Evolutionary conservation across 2,797 vertebrate species (phyloP).

Genomic region (Zalophus californianus): DNA sequence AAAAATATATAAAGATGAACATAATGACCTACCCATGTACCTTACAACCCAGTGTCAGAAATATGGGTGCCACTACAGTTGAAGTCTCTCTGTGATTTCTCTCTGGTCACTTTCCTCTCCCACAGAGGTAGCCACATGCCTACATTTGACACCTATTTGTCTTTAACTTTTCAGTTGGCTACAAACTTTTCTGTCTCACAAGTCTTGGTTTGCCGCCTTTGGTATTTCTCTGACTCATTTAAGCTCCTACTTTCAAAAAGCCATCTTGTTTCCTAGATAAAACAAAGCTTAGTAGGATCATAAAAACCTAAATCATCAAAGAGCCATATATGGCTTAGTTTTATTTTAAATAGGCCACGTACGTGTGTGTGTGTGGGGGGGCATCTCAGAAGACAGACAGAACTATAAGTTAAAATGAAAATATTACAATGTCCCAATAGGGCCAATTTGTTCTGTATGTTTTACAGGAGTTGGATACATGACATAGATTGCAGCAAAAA

Average conservation of each 20-base stretch:
- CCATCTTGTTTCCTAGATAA: not conserved
- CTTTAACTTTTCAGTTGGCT: constrained; percentile 13
- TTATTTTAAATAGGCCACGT: not conserved
- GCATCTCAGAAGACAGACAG: not conserved
- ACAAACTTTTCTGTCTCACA: not conserved
- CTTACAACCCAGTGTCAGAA: not conserved
- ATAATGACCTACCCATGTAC: too few species aligned
- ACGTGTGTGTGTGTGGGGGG: not conserved
- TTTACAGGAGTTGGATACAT: constrained; percentile 1
- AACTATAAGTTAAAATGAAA: constrained; percentile 28
- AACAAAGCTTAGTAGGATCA: constrained; percentile 24
- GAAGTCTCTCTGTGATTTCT: not conserved
- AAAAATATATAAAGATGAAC: not conserved
- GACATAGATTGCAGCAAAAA: not conserved
- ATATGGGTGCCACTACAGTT: fast-evolving
- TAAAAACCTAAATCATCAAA: constrained; percentile 30
- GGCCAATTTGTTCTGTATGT: not conserved
- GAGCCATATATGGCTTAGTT: not conserved
- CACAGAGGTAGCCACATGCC: not conserved
- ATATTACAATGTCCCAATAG: not conserved
- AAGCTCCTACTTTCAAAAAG: constrained; percentile 32
- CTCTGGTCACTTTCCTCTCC: not conserved
- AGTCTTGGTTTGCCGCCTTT: not conserved
- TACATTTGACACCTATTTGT: not conserved
- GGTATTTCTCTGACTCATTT: constrained; percentile 36